These are phyloP conservation scores for Poecilobothrus nobilitatus DNA, from an alignment of 2,888 invertebrate genomes.

Conservation along the genomic window DNA sequence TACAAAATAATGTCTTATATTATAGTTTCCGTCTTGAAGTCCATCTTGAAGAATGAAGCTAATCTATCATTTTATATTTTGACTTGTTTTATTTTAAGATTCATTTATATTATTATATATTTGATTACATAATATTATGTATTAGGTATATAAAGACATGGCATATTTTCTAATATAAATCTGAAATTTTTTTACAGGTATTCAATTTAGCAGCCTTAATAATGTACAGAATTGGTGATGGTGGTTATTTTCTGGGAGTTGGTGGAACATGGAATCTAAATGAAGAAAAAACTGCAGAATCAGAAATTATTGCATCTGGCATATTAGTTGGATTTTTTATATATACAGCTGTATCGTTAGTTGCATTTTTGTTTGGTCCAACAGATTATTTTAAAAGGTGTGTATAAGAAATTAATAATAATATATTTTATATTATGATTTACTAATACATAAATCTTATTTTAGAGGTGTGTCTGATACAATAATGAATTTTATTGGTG, in stretches of 20 bases:
- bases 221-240: conserved; percentile 73
- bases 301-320: conserved; percentile 80
- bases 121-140: too few relatives aligned
- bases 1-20: too few relatives aligned
- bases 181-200: conserved; percentile 54
- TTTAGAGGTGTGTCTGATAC: conserved; percentile 68
- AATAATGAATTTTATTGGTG: conserved; percentile 79
- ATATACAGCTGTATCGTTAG: conserved; percentile 67
- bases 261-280: conserved; percentile 86
- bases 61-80: too few relatives aligned
- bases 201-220: conserved; percentile 16
- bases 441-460: not conserved
- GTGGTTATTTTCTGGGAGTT: conserved; percentile 75
- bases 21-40: too few relatives aligned
- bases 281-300: conserved; percentile 79
- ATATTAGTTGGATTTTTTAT: conserved; percentile 80
- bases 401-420: not conserved
- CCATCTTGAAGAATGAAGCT: too few relatives aligned
- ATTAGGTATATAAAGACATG: too few relatives aligned
- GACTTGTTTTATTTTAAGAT: too few relatives aligned
- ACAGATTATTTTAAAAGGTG: conserved; percentile 62
- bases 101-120: too few relatives aligned
- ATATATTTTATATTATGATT: not conserved
- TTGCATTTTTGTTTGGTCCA: conserved; percentile 67
- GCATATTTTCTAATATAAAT: too few relatives aligned